Conservation (phyloP, 2,888 invertebrate genomes). For the Rhimphoctona megacephalus region DNA sequence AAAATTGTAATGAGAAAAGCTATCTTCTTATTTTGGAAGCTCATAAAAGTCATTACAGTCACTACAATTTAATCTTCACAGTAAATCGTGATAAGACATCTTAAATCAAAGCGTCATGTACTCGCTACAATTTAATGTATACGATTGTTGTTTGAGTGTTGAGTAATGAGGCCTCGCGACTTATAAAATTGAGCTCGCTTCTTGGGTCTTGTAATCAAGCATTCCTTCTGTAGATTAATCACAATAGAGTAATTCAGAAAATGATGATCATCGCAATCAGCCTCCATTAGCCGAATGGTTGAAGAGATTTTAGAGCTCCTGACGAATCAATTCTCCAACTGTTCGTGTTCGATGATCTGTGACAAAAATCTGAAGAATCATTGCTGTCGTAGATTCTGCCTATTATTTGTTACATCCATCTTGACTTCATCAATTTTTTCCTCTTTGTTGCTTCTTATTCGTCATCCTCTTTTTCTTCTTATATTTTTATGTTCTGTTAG, state of each 20-base stretch:
- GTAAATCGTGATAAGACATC: not conserved
- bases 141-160: conserved; percentile 22
- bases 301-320: conserved; percentile 34
- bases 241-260: conserved; percentile 32
- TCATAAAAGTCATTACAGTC: not conserved
- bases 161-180: conserved; percentile 13
- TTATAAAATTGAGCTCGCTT: conserved; percentile 9
- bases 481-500: not conserved
- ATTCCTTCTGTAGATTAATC: conserved; percentile 30
- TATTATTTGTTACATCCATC: conserved; percentile 23
- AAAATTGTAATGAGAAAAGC: not conserved
- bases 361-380: conserved; percentile 56
- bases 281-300: conserved; percentile 27
- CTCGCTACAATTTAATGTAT: conserved; percentile 24
- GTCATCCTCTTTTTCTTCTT: not conserved
- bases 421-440: not conserved
- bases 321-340: conserved; percentile 60
- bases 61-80: not conserved
- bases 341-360: conserved; percentile 50
- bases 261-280: conserved; percentile 34
- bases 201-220: not conserved
- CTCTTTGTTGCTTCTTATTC: conserved; percentile 2
- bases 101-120: conserved; percentile 10
- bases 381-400: conserved; percentile 29
- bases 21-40: not conserved